Conservation (phyloP, 2,888 invertebrate species). For the Scelioninae gen. 1 region DNA sequence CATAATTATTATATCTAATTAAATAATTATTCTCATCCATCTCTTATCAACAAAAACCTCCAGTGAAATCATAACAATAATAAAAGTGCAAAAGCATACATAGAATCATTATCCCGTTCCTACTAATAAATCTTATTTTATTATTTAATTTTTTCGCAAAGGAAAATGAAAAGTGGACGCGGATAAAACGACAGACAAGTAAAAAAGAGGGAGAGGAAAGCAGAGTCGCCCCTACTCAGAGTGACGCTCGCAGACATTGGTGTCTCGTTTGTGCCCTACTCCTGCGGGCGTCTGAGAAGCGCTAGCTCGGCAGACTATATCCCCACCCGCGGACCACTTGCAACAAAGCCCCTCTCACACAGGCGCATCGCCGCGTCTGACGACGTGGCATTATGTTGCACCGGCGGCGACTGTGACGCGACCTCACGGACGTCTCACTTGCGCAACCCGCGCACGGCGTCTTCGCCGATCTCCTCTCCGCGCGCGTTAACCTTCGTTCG, state of each 20-base stretch:
- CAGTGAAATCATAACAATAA: too few species aligned
- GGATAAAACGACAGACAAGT: too few species aligned
- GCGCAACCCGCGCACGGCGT: conserved; percentile 68
- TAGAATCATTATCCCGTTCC: too few species aligned
- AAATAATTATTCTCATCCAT: too few species aligned
- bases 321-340: conserved; percentile 48
- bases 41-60: too few species aligned
- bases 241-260: conserved; percentile 53
- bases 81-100: too few species aligned
- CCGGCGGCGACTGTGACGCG: conserved; percentile 50
- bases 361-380: conserved; percentile 45
- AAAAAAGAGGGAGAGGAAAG: conserved; percentile 7
- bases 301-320: conserved; percentile 50
- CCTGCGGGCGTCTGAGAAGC: conserved; percentile 31
- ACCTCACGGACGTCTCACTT: conserved; percentile 67
- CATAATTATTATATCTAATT: too few species aligned
- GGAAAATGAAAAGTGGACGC: too few species aligned
- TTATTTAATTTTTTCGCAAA: too few species aligned
- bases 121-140: too few species aligned
- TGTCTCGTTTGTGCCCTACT: conserved; percentile 51
- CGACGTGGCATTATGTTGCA: conserved; percentile 62
- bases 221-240: conserved; percentile 31
- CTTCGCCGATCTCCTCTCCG: conserved; percentile 57
- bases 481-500: conserved; percentile 71
- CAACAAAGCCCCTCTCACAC: conserved; percentile 63